A percentile compares a stretch with the other conserved stretches of the same genome.
phyloP scores from a whole-genome alignment of 2,888 invertebrate genomes.

The Malthinus seriepunctatus region DNA sequence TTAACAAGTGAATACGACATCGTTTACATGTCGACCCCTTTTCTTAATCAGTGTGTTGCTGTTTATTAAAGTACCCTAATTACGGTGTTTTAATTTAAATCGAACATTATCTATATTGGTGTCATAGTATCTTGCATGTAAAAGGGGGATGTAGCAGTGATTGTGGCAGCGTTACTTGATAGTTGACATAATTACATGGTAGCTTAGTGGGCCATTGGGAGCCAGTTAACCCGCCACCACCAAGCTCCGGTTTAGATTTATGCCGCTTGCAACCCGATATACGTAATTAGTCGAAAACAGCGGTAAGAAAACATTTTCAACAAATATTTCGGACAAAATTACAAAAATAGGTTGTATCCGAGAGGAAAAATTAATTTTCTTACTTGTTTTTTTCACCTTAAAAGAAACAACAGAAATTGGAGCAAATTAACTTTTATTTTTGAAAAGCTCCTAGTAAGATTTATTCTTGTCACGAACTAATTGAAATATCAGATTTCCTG shows the following conservation, averaged over 20 bases:
- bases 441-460: slow-evolving; percentile 33
- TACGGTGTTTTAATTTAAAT: slow-evolving; percentile 2
- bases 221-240: slow-evolving; percentile 51
- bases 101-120: not conserved
- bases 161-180: slow-evolving; percentile 50
- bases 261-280: slow-evolving; percentile 50
- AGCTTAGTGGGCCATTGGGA: slow-evolving; percentile 53
- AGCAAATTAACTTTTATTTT: slow-evolving; percentile 9
- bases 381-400: too few relatives aligned
- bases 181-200: slow-evolving; percentile 54
- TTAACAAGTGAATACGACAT: too few relatives aligned
- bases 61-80: not conserved
- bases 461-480: slow-evolving; percentile 35
- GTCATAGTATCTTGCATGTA: slow-evolving; percentile 2
- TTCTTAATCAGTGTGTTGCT: too few relatives aligned
- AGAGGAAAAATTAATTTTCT: too few relatives aligned
- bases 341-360: not conserved
- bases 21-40: too few relatives aligned
- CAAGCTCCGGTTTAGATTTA: slow-evolving; percentile 52
- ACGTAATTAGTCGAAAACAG: slow-evolving; percentile 35
- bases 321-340: not conserved
- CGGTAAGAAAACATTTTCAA: slow-evolving; percentile 34
- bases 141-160: slow-evolving; percentile 18
- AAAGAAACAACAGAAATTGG: not conserved
- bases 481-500: slow-evolving; percentile 42